Percentiles rank a stretch among this genome's conserved stretches.
These are phyloP conservation scores for Actias luna DNA, from an alignment of 2,888 invertebrate species.

Conservation along the genomic window DNA sequence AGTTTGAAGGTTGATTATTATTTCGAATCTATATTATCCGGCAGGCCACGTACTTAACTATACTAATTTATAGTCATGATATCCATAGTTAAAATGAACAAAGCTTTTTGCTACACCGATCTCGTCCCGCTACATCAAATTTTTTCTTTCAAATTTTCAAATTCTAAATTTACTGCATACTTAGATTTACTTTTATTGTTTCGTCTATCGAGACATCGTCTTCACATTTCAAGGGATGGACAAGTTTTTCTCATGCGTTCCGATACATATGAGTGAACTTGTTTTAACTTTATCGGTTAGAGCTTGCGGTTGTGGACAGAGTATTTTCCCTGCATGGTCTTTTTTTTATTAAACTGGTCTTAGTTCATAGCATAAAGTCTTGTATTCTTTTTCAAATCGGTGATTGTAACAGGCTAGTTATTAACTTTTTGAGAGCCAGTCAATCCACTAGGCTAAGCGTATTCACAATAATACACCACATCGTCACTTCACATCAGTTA, in stretches of 20 bases:
- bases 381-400: neutral
- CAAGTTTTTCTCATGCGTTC: conserved; percentile 1
- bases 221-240: neutral
- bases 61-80: no score
- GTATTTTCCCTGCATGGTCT: neutral
- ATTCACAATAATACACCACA: no score
- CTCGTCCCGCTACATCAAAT: no score
- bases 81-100: no score
- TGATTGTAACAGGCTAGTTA: neutral
- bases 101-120: no score
- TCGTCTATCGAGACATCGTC: neutral
- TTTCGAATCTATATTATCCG: no score
- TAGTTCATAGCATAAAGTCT: neutral
- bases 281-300: neutral
- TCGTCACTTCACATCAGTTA: no score
- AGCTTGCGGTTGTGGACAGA: neutral
- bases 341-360: neutral
- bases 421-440: no score
- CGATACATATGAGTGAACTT: neutral
- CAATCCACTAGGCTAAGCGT: no score
- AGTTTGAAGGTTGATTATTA: no score
- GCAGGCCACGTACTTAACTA: no score
- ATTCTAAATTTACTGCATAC: neutral
- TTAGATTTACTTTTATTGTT: neutral
- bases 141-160: no score